Evolutionary conservation across 1,140 invertebrate species (phyloP).

Genomic region (Rhopalosiphum maidis): DNA sequence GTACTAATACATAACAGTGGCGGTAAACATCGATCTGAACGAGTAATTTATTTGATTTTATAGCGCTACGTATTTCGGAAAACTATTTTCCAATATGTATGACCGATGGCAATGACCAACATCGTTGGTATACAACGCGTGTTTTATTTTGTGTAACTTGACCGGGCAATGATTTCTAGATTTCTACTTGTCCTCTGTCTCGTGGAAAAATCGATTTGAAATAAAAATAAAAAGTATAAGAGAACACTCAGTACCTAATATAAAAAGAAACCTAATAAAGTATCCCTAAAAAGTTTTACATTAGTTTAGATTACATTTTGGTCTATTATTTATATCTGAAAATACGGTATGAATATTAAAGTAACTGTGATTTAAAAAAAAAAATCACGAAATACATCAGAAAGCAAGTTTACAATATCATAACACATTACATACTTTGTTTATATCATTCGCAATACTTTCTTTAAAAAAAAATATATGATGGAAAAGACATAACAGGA

Average conservation of each 20-base stretch:
- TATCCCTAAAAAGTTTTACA: not conserved
- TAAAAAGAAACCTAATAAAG: too few species aligned
- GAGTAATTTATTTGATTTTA: slow-evolving; percentile 3
- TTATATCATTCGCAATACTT: not conserved
- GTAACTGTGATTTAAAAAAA: not conserved
- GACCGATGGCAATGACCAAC: not conserved
- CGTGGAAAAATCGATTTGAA: not conserved
- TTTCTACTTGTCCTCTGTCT: not conserved
- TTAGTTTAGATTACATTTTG: not conserved
- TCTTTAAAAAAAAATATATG: too few species aligned
- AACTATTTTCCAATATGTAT: not conserved
- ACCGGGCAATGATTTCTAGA: not conserved
- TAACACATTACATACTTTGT: not conserved
- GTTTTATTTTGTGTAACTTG: not conserved
- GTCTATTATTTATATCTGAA: not conserved
- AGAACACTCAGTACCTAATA: too few species aligned
- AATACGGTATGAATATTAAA: not conserved
- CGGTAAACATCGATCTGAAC: not conserved
- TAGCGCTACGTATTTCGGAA: not conserved
- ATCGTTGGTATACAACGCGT: not conserved
- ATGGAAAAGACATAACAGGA: too few species aligned
- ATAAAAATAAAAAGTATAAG: too few species aligned
- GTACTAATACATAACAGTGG: not conserved
- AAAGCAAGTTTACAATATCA: not conserved
- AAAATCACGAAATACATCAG: not conserved